phyloP scores from a whole-genome alignment of 35 echinoderm and acorn worm species.

The Chiridota heheva region DNA sequence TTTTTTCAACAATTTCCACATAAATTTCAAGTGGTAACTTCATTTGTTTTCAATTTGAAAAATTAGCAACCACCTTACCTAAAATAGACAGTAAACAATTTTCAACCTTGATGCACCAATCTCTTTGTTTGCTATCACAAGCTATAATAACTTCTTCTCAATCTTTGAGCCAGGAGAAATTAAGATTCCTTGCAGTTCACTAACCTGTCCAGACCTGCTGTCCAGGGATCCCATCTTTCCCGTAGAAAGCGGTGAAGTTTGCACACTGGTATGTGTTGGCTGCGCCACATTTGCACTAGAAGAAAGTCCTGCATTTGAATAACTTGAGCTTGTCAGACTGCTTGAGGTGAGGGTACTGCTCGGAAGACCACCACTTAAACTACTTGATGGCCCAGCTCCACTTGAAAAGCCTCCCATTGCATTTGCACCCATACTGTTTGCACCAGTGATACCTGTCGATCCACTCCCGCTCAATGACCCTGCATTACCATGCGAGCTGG shows the following conservation, averaged over 20 bases:
- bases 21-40: too few relatives aligned
- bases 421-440: slow-evolving; percentile 33
- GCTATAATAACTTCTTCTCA: too few relatives aligned
- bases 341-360: slow-evolving; percentile 25
- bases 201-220: slow-evolving; percentile 47
- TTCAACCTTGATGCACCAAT: too few relatives aligned
- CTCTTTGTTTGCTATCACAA: too few relatives aligned
- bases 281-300: slow-evolving; percentile 60
- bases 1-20: too few relatives aligned
- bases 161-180: background rate
- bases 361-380: slow-evolving; percentile 12
- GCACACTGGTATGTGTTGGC: slow-evolving; percentile 73
- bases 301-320: slow-evolving; percentile 33
- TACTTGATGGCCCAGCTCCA: too few relatives aligned
- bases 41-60: too few relatives aligned
- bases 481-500: background rate
- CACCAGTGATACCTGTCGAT: slow-evolving; percentile 18
- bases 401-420: slow-evolving; percentile 5
- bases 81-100: too few relatives aligned
- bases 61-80: too few relatives aligned
- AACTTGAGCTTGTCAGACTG: slow-evolving; percentile 43
- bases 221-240: slow-evolving; percentile 71
- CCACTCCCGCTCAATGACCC: background rate
- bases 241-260: slow-evolving; percentile 55
- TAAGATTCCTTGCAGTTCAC: background rate